Base-by-base conservation (phyloP, 2,113 vertebrate species). In the Heliornis fulica region DNA sequence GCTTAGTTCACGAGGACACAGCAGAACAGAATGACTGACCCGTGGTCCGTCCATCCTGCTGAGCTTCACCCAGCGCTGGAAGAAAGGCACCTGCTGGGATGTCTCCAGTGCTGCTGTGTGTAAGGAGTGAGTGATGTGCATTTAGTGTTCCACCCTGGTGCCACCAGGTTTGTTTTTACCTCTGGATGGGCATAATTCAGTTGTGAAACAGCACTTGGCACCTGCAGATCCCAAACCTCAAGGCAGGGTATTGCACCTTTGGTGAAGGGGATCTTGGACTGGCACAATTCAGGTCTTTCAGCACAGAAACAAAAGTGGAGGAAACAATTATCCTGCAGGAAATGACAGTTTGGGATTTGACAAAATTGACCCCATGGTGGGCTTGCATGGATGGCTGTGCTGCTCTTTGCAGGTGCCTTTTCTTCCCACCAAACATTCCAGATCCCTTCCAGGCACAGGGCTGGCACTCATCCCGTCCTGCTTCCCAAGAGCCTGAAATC, bases 21-120 rank as follows among this genome's bases (percentile, higher is more conserved):
- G 86, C 41, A 1, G 1, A 1, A 2, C 8, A 2, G 8, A 40
- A 40, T 1, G 2, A 6, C 11, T 45, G 2, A 0, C 0, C 40
- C 1, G 0, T 0, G 3, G 1, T 7, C 22, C 8, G 2, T 11
- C 56, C 19, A 0, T 15, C 48, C 31, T 5, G 2, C 38, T 13
- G 17, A 18, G 0, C 61, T 40, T 56, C 4, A 21, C 21, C 5
- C 22, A 2, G 25, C 0, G 4, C 5, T 38, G 65, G 8, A 54
- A 69, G 89, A 28, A 3, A 5, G 11, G 12, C 2, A 28, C 32
- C 11, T 7, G 26, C 15, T 4, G 7, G 5, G 7, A 0, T 16
- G 2, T 38, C 48, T 4, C 11, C 45, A 23, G 28, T 9, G 41
- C 46, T 28, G 43, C 15, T 26, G 4, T 26, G 29, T 28, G 16